Percentiles rank a stretch among this genome's conserved stretches.
phyloP scores from a whole-genome alignment of 2,113 vertebrate species.

The Oryzias curvinotus region DNA sequence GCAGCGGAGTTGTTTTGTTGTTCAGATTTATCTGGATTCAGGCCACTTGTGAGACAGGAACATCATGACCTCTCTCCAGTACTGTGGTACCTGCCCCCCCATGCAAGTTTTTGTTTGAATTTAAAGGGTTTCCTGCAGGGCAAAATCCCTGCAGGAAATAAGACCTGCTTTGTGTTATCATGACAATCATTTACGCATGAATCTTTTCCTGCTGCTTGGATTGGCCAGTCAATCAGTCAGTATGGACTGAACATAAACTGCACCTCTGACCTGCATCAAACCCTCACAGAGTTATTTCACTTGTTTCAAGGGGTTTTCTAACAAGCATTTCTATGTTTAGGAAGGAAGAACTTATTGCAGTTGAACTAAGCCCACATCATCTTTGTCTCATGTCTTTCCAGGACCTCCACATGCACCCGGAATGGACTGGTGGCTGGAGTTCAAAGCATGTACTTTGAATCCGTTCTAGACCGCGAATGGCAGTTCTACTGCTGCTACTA shows the following conservation, averaged over 20 bases:
- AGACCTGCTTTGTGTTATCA: constrained; percentile 58
- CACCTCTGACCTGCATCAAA: constrained; percentile 24
- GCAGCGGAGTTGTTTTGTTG: constrained; percentile 8
- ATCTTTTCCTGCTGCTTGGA: constrained; percentile 18
- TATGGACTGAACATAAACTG: constrained; percentile 51
- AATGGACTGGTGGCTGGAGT: constrained; percentile 94
- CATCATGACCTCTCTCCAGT: constrained; percentile 16
- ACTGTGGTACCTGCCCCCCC: constrained; percentile 24
- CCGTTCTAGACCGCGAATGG: constrained; percentile 95
- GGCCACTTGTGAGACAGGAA: constrained; percentile 22
- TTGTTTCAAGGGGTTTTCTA: not conserved
- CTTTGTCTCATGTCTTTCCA: constrained; percentile 60
- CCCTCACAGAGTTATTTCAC: constrained; percentile 23
- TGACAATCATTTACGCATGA: constrained; percentile 52
- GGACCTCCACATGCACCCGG: constrained; percentile 91
- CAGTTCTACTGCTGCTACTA: constrained; percentile 97
- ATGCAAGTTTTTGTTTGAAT: constrained; percentile 53
- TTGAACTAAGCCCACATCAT: not conserved
- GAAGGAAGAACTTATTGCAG: not conserved
- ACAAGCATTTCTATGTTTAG: not conserved
- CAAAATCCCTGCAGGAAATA: constrained; percentile 25
- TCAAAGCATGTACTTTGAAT: constrained; percentile 93
- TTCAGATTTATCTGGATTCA: constrained; percentile 5
- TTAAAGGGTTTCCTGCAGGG: constrained; percentile 37
- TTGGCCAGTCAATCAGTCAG: constrained; percentile 35